These are phyloP conservation scores for Melanostigma gelatinosum DNA, from an alignment of 2,113 vertebrate genomes.

Conservation along the genomic window DNA sequence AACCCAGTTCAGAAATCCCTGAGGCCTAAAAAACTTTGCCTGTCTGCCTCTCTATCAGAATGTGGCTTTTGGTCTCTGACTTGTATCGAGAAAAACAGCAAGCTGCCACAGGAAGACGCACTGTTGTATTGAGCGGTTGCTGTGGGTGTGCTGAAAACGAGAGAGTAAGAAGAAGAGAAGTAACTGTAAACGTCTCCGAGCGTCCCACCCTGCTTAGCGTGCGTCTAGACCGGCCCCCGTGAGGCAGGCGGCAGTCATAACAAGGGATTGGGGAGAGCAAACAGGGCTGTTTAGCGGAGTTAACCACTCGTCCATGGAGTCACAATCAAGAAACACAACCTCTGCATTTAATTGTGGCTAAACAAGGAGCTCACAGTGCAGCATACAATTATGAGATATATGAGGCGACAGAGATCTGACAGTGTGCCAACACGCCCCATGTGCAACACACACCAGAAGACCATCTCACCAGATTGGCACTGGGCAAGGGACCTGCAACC, in stretches of 20 bases:
- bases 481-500: constrained; percentile 61
- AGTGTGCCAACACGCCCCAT: constrained; percentile 55
- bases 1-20: constrained; percentile 74
- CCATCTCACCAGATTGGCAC: constrained; percentile 69
- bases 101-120: constrained; percentile 72
- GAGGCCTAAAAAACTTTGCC: constrained; percentile 10
- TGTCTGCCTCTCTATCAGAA: constrained; percentile 36
- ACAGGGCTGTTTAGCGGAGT: constrained; percentile 56
- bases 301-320: constrained; percentile 50
- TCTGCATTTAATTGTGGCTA: constrained; percentile 63
- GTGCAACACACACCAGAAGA: constrained; percentile 62
- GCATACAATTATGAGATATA: constrained; percentile 72
- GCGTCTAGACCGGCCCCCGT: constrained; percentile 71
- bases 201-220: constrained; percentile 79
- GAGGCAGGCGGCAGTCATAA: constrained; percentile 68
- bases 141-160: constrained; percentile 77
- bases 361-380: constrained; percentile 61
- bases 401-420: constrained; percentile 68
- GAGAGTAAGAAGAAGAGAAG: constrained; percentile 73
- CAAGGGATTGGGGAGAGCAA: constrained; percentile 72
- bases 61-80: constrained; percentile 70
- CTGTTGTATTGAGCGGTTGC: constrained; percentile 63
- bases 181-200: constrained; percentile 72
- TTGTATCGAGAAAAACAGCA: constrained; percentile 68
- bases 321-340: constrained; percentile 55